phyloP scores from a whole-genome alignment of 2,113 vertebrate genomes.

The Eptatretus burgeri region DNA sequence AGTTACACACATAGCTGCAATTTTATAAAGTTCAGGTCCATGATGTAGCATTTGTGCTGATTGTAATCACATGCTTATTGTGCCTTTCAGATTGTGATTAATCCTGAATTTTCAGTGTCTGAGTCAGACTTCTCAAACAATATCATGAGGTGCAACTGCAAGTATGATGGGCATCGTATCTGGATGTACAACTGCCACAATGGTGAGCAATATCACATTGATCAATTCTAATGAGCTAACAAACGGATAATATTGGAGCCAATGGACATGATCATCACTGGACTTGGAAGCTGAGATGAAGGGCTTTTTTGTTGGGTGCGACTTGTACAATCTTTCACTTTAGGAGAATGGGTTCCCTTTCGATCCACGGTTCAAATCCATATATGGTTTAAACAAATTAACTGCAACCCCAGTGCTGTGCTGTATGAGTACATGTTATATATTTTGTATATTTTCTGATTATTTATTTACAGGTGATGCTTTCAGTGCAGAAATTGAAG shows the following conservation, averaged over 20 bases:
- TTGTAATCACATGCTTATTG: not conserved
- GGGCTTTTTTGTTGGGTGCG: no score
- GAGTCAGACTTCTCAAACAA: conserved; percentile 96
- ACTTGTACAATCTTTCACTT: no score
- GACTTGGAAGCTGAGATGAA: no score
- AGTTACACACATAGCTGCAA: not conserved
- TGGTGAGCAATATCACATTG: conserved; percentile 18
- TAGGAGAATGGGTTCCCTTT: no score
- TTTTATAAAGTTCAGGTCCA: not conserved
- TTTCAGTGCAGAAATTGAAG: conserved; percentile 67
- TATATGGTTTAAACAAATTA: no score
- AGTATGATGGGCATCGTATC: conserved; percentile 75
- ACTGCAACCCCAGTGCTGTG: no score
- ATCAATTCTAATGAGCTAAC: no score
- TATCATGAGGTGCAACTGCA: conserved; percentile 92
- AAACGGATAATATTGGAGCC: no score
- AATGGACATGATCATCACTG: no score
- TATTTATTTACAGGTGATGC: conserved; percentile 32
- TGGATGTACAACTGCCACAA: conserved; percentile 87
- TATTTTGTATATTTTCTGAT: no score
- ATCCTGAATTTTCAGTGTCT: conserved; percentile 64
- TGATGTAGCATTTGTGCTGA: not conserved
- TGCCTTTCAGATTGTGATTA: conserved; percentile 43
- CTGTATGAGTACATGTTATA: no score
- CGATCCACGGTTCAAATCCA: no score